Evolutionary conservation across 1,140 invertebrate species (phyloP), one percentile per base, ranked within the genome.

Genomic region (Cryptotermes secundus): DNA sequence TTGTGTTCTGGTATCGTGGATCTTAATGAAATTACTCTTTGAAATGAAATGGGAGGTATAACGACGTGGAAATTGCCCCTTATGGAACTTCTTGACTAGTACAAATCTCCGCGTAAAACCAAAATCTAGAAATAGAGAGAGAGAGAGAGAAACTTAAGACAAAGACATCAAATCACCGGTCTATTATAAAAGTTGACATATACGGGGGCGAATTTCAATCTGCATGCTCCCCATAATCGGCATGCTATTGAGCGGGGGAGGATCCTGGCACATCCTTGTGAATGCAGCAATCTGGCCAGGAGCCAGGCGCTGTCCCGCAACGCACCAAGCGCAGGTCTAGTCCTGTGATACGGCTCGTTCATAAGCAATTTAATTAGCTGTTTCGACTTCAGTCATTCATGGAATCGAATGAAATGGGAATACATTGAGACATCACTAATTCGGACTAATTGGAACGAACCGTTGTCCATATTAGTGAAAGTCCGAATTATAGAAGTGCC

Each of bases 11-110:
- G n/a, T 31, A 31, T 26, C 59, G 26, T n/a, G 26, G 14, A 31
- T 31, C 59, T 72, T 72, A 72, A 72, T 26, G 59, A 72, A 72
- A 72, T 72, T 72, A 31, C 26, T 72, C 59, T 72, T 72, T 72
- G n/a, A n/a, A n/a, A n/a, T 12, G n/a, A 31, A 72, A 72, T 72
- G 59, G 3, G 14, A n/a, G 26, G 26, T 6, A 72, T 72, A 72
- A 72, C 59, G 59, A n/a, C 9, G 59, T n/a, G 59, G 59, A 72
- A 72, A 72, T 72, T 72, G 59, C 31, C 59, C 59, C 7, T 31
- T n/a, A 16, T 19, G 22, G n/a, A 72, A 72, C 59, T 7, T 49
- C 45, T 49, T 19, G 45, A 49, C 59, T 31, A 72, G 59, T 72
- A n/a, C 26, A 72, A 72, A 26, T 72, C 59, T 72, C 26, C 26